Percentiles rank a stretch among this genome's conserved stretches.
These are phyloP conservation scores for Drosophila athabasca DNA, from an alignment of 1,140 invertebrate species.

Conservation along the genomic window DNA sequence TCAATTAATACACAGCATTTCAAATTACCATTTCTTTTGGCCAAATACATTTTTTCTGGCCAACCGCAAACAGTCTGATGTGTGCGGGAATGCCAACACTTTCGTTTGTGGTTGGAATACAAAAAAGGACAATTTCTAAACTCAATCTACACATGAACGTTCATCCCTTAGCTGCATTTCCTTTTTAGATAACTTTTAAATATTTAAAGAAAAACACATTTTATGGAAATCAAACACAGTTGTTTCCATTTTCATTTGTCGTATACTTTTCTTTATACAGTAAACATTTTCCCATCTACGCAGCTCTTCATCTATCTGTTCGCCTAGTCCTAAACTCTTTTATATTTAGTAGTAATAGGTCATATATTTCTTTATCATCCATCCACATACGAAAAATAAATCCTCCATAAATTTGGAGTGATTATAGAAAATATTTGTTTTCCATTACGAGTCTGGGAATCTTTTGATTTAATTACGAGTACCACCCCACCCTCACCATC, in stretches of 20 bases:
- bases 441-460: constrained; percentile 45
- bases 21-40: constrained; percentile 19
- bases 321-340: neutral
- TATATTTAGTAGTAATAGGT: neutral
- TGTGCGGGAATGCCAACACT: constrained; percentile 47
- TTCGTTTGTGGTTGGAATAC: constrained; percentile 51
- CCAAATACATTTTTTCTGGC: constrained; percentile 22
- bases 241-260: too few relatives aligned
- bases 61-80: constrained; percentile 41
- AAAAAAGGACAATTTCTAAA: constrained; percentile 12
- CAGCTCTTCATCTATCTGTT: neutral
- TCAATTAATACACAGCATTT: constrained; percentile 35
- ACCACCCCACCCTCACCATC: neutral
- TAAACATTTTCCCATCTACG: too few relatives aligned
- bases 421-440: constrained; percentile 55
- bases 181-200: too few relatives aligned
- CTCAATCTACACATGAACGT: neutral
- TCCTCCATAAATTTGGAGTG: neutral
- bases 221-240: too few relatives aligned
- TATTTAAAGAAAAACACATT: too few relatives aligned
- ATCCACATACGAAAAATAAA: constrained; percentile 1
- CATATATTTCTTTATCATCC: too few relatives aligned
- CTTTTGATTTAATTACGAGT: constrained; percentile 48
- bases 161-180: neutral
- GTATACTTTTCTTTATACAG: too few relatives aligned